Evolutionary conservation across 2,888 invertebrate genomes (phyloP), one percentile per base, ranked within the genome.

Genomic region (Onchidella celtica): DNA sequence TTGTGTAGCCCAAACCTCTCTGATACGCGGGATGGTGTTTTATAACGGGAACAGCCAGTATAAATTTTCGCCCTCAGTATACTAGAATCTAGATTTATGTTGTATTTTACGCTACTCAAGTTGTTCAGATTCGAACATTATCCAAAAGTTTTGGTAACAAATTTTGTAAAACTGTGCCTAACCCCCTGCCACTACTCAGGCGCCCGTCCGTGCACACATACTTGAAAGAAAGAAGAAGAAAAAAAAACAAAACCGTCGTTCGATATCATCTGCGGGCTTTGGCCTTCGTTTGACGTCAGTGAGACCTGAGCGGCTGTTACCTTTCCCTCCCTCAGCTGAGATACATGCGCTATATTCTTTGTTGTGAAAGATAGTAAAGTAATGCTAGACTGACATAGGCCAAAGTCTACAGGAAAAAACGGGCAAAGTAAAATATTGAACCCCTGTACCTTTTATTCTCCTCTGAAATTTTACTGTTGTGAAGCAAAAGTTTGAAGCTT

Each of bases 41-140:
- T 91, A 91, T 90, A 91, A 91, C 90, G 90, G 91, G 90, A 92
- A 92, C 87, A 91, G 92, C 92, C 88, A 75, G 34, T 80, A 84
- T 2, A 47, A 29, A 79, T n/a, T 27, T 68, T 59, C 59, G 27
- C 34, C 36, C 38, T 36, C 59, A 34, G 17, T 14, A 1, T 14
- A n/a, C 11, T 17, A 61, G 61, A 59, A 61, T 61, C 57, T 36
- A 59, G 59, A 59, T 38, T 73, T 59, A 57, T 36, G 14, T 9
- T 36, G n/a, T 61, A 27, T 36, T 73, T 61, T 24, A 27, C n/a
- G 36, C 3, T 61, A 34, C 27, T 3, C 57, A n/a, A 61, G 57
- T 59, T 36, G n/a, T 61, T 27, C 4, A 75, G 65, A 14, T 40
- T 11, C n/a, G 4, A 40, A 40, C 24, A 47, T 82, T 83, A 74